Conservation (phyloP, 37 sponge, comb jelly and placozoan genomes). For the Geodia barretti region DNA sequence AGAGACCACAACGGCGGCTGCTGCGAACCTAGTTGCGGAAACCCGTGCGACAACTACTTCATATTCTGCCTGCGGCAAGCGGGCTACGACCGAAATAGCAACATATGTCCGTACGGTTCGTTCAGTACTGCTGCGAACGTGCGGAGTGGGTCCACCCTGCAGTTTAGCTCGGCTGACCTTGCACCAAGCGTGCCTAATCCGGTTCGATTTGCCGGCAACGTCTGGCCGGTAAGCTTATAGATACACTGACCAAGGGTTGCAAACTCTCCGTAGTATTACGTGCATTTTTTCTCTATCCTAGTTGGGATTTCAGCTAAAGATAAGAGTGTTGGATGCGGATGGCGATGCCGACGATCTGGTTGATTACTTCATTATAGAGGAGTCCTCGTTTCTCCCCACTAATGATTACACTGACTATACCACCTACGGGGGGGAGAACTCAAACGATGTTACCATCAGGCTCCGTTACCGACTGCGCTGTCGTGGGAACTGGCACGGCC, state of each 20-base stretch:
- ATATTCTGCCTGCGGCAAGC: conserved; percentile 26
- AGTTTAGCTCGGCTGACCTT: background rate
- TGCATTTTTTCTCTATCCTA: background rate
- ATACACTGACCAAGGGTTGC: background rate
- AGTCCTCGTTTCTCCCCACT: background rate
- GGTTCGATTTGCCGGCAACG: conserved; percentile 15
- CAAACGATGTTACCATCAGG: background rate
- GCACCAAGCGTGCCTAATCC: conserved; percentile 19
- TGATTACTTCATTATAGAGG: conserved; percentile 17
- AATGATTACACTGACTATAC: background rate
- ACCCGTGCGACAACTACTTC: conserved; percentile 39
- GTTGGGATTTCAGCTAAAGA: conserved; percentile 36
- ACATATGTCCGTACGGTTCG: conserved; percentile 10
- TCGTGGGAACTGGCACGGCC: conserved; percentile 53
- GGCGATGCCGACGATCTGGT: conserved; percentile 34
- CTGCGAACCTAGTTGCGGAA: conserved; percentile 14
- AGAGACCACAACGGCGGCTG: conserved; percentile 20
- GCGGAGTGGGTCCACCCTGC: background rate
- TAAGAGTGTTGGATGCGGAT: conserved; percentile 38
- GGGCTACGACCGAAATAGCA: background rate
- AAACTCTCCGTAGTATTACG: background rate
- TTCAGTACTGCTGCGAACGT: background rate
- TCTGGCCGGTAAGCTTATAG: conserved; percentile 38
- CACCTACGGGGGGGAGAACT: background rate
- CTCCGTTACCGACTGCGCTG: conserved; percentile 16